Evolutionary conservation across 2,113 vertebrate species (phyloP), one percentile per base, ranked within the genome.

Genomic region (Pithys albifrons): DNA sequence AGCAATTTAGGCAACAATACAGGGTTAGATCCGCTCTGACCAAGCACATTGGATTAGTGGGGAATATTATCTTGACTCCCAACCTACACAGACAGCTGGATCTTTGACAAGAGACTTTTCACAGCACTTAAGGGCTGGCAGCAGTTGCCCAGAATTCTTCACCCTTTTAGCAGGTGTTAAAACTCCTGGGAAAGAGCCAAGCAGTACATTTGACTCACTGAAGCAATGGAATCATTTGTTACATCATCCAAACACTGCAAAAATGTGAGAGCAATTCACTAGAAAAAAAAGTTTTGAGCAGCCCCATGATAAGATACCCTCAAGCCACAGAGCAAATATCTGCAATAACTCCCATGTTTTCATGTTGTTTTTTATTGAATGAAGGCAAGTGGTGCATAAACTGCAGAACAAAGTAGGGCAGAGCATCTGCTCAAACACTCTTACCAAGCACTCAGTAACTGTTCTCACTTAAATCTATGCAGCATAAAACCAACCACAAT

Each of bases 111-210:
- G 75, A 93, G 93, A 75, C 90, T 94, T 95, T 80, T 92, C 88
- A 86, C 88, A 92, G 92, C 61, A 88, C 83, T 94, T 86, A 67
- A 4, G 3, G 72, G 85, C 85, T 95, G 92, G 93, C 90, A 95
- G 93, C 72, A 84, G 88, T 74, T 93, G 76, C 52, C 79, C 84
- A 72, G 83, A 94, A 92, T 95, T 84, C 85, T 83, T 94, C 92
- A 91, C 75, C 78, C 90, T 84, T 90, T 94, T 64, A 95, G 95
- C 95, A 96, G 93, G 95, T 96, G 95, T 94, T 95, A 83, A 96
- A 88, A 59, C 86, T 91, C 11, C 85, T 96, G 88, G 78, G 88
- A 86, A 58, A 72, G 77, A 93, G 85, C 90, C 92, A 95, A 67
- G 49, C 67, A 88, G 55, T 7, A 14, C 74, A 85, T 96, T 81